These are phyloP conservation scores for Drosophila setifemur DNA, from an alignment of 1,140 invertebrate species.

Conservation along the genomic window DNA sequence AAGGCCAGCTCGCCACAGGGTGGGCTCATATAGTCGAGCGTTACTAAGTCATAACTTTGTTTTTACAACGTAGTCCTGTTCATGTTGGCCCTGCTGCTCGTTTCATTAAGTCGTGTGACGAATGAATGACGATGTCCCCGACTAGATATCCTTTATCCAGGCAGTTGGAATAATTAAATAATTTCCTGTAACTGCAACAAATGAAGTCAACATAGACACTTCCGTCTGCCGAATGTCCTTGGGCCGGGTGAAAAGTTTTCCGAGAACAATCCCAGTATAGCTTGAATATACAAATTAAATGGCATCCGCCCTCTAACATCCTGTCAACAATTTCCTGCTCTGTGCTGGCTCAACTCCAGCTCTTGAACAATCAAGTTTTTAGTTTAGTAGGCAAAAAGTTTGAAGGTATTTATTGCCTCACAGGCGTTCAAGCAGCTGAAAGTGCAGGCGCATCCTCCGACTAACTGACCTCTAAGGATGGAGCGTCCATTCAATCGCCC, in stretches of 20 bases:
- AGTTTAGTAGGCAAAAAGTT: conserved; percentile 54
- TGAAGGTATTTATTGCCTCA: conserved; percentile 47
- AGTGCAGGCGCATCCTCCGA: conserved; percentile 16
- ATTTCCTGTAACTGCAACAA: conserved; percentile 60
- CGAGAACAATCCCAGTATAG: conserved; percentile 28
- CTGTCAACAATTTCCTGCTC: conserved; percentile 69
- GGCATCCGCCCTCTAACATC: conserved; percentile 63
- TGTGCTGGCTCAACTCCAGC: conserved; percentile 22
- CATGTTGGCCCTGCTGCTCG: neutral
- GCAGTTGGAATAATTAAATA: conserved; percentile 57
- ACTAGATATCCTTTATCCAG: conserved; percentile 25
- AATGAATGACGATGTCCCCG: conserved; percentile 22
- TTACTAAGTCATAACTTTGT: conserved; percentile 56
- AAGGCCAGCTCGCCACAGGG: conserved; percentile 26
- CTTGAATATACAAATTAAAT: conserved; percentile 65
- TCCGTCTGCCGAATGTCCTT: conserved; percentile 25
- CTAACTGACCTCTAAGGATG: neutral
- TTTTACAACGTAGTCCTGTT: neutral
- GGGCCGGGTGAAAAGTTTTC: conserved; percentile 40
- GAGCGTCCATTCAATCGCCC: conserved; percentile 15
- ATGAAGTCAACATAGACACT: conserved; percentile 54
- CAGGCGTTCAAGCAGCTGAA: conserved; percentile 47
- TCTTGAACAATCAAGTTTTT: conserved; percentile 66
- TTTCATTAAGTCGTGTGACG: conserved; percentile 36
- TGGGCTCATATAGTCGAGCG: conserved; percentile 15